These are phyloP conservation scores for Dicycla oo DNA, from an alignment of 2,888 invertebrate genomes.

Conservation along the genomic window DNA sequence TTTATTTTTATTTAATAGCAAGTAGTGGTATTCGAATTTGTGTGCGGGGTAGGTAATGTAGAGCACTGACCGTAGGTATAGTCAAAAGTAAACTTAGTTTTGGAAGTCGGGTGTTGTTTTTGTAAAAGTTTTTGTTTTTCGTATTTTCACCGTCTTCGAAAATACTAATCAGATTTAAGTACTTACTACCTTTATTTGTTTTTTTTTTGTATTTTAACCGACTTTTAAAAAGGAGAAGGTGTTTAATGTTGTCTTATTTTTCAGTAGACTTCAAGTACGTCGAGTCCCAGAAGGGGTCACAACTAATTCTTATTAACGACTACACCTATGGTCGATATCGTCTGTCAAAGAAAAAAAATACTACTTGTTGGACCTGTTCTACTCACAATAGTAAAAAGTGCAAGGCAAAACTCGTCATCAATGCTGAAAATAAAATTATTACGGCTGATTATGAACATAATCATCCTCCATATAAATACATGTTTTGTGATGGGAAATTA, in stretches of 20 bases:
- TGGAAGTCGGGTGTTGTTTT: neutral
- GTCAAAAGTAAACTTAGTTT: no score
- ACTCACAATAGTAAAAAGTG: slow-evolving; percentile 49
- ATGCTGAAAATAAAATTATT: slow-evolving; percentile 5
- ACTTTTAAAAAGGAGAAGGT: neutral
- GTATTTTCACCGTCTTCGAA: neutral
- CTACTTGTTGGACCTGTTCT: slow-evolving; percentile 52
- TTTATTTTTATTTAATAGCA: neutral
- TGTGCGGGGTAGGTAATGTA: no score
- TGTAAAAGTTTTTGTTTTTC: neutral
- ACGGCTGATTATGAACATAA: slow-evolving; percentile 28
- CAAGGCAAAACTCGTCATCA: slow-evolving; percentile 27
- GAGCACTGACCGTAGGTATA: no score
- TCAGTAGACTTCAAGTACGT: slow-evolving; percentile 15
- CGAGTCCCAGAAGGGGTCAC: neutral
- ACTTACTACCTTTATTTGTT: neutral
- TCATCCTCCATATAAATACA: slow-evolving; percentile 22
- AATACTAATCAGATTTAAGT: neutral
- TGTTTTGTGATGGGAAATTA: slow-evolving; percentile 17
- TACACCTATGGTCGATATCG: slow-evolving; percentile 44
- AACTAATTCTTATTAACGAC: slow-evolving; percentile 49
- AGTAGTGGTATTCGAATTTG: neutral
- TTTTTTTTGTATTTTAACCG: neutral
- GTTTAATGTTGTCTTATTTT: neutral
- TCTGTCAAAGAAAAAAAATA: neutral